Evolutionary conservation across 2,888 invertebrate genomes (phyloP), one percentile per base, ranked within the genome.

Genomic region (Caradrina clavipalpis): DNA sequence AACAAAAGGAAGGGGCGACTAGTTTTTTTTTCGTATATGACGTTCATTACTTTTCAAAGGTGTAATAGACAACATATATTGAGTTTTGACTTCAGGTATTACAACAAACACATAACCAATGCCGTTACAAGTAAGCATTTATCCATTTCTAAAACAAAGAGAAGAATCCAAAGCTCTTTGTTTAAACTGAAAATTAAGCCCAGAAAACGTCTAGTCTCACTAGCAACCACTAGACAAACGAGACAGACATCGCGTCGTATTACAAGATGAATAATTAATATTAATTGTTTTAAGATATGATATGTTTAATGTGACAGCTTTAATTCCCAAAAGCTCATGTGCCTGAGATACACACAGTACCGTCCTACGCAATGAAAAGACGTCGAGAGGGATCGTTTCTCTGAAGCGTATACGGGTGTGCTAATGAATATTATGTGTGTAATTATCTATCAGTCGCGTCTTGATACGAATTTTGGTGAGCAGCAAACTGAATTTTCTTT

Each of bases 361-460:
- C 42, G 22, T 55, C 35, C 58, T 55, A 21, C 56, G 60, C 65
- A 64, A 50, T 1, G 56, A 50, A 69, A 69, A 69, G 47, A 68
- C 42, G 56, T 63, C 39, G 22, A n/a, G 10, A n/a, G n/a, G 13
- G 15, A 61, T 51, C 45, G 39, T 54, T 54, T 15, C 47, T 35
- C 17, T 35, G 35, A 72, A 26, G 62, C 54, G 73, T 57, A 62
- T 45, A 55, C 55, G 64, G 51, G 59, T 82, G 54, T 74, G 69
- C 55, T 82, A 75, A 82, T 79, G 64, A 68, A 79, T 79, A 79
- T 66, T 63, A 61, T 72, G 59, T 63, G 56, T 56, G 49, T 72
- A 72, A 78, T 78, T 72, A 78, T 55, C 53, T 68, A 59, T 62
- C 22, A 57, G 49, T 68, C 51, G 57, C 19, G 49, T 42, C 49